Evolutionary conservation across 1,140 invertebrate genomes (phyloP).

Genomic region (Drosophila lini): DNA sequence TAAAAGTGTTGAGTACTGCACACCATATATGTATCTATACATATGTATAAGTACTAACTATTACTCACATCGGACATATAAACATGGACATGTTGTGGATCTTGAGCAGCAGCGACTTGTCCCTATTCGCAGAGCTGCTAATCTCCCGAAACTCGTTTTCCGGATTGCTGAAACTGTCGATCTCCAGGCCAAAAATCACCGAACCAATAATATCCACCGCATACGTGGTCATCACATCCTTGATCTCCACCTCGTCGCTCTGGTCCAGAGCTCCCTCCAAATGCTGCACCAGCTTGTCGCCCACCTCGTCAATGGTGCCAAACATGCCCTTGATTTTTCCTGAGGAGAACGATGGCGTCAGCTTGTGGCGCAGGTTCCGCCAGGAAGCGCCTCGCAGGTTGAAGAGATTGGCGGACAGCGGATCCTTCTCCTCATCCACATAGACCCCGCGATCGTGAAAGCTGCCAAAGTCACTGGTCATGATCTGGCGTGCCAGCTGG

Average conservation of each 20-base stretch:
- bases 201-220: slow-evolving; percentile 85
- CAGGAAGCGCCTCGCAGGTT: slow-evolving; percentile 84
- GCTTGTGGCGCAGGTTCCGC: slow-evolving; percentile 85
- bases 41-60: slow-evolving; percentile 6
- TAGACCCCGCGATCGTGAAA: slow-evolving; percentile 84
- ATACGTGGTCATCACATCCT: slow-evolving; percentile 65
- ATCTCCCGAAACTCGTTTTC: slow-evolving; percentile 69
- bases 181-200: slow-evolving; percentile 84
- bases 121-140: slow-evolving; percentile 32
- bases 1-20: background rate
- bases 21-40: background rate
- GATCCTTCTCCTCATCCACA: slow-evolving; percentile 78
- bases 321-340: slow-evolving; percentile 87
- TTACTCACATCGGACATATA: slow-evolving; percentile 72
- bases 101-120: slow-evolving; percentile 20
- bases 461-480: slow-evolving; percentile 84
- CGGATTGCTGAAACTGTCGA: slow-evolving; percentile 80
- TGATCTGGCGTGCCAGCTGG: slow-evolving; percentile 81
- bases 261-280: slow-evolving; percentile 45
- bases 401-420: slow-evolving; percentile 84
- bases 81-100: slow-evolving; percentile 53
- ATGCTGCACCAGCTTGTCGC: slow-evolving; percentile 76
- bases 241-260: slow-evolving; percentile 57
- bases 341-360: slow-evolving; percentile 86
- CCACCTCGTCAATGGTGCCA: slow-evolving; percentile 83